Base-by-base conservation (phyloP, 2,113 vertebrate genomes). In the Tachysurus fulvidraco region DNA sequence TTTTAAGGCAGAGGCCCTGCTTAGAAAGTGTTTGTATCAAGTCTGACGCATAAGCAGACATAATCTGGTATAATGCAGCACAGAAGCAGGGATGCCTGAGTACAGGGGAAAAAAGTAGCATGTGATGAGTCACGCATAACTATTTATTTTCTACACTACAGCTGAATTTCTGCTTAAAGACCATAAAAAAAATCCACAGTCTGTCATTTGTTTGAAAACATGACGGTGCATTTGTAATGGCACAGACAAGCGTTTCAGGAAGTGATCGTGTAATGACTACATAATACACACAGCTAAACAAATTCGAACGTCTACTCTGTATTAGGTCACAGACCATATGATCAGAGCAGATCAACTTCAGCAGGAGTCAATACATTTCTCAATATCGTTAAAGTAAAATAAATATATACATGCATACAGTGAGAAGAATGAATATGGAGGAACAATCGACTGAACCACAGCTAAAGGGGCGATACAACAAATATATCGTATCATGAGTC, bases 51-150 rank as follows among this genome's bases (percentile, higher is more conserved):
- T 41, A 76, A 30, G 30, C 12, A 28, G 14, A 79, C 44, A 28
- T 17, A 78, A 52, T 11, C 25, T 54, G 59, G 73, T 76, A 9
- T 64, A 64, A 77, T 19, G 19, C 11, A 62, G 44, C 5, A 16
- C 71, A 85, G 30, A 79, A 55, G 19, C 17, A 36, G 74, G 36
- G 46, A 79, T 65, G 50, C 28, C 28, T 65, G 50, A 52, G 36
- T 41, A 64, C 64, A 85, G 25, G 46, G 17, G n/a, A n/a, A 77
- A 62, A 77, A 77, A 64, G 44, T 30, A 57, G 23, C 55, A 54
- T 54, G 13, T 85, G 55, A 60, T 64, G 80, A 81, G 80, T 81
- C 57, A 77, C 7, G 25, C 74, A 77, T 77, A 52, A 77, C 74
- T 28, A 23, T 5, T 3, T 46, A 50, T 46, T 14, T n/a, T n/a